phyloP scores from a whole-genome alignment of 53 echinoderm and acorn worm genomes.

The Holothuria scabra region DNA sequence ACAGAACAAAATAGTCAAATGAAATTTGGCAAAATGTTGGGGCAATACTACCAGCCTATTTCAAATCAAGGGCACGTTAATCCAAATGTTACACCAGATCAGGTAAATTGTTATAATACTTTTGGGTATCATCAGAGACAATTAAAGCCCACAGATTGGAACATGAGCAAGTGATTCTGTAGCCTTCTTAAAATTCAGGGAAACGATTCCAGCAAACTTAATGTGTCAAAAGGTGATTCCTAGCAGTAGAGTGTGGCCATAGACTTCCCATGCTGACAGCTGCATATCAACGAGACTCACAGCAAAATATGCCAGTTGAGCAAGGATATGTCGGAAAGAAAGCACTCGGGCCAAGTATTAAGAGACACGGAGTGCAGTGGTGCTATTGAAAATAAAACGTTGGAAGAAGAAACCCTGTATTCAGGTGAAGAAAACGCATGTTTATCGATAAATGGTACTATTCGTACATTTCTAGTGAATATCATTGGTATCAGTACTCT shows the following conservation, averaged over 20 bases:
- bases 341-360: slow-evolving; percentile 31
- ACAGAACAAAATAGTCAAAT: too few species aligned
- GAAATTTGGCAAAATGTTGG: too few species aligned
- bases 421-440: slow-evolving; percentile 23
- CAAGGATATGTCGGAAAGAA: slow-evolving; percentile 14
- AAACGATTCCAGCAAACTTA: not conserved
- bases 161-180: not conserved
- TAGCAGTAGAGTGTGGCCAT: slow-evolving; percentile 1
- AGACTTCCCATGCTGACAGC: not conserved
- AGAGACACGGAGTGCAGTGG: slow-evolving; percentile 55
- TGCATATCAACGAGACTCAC: not conserved
- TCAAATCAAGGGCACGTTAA: too few species aligned
- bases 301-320: slow-evolving; percentile 9
- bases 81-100: too few species aligned
- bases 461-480: slow-evolving; percentile 34
- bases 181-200: not conserved
- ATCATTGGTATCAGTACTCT: slow-evolving; percentile 33
- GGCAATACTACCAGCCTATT: too few species aligned
- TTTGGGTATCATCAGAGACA: too few species aligned
- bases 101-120: too few species aligned
- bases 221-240: not conserved
- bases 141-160: not conserved
- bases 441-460: slow-evolving; percentile 47
- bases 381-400: slow-evolving; percentile 22
- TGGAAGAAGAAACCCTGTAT: not conserved